These are phyloP conservation scores for Hesperia comma DNA, from an alignment of 2,888 invertebrate species.

Conservation along the genomic window DNA sequence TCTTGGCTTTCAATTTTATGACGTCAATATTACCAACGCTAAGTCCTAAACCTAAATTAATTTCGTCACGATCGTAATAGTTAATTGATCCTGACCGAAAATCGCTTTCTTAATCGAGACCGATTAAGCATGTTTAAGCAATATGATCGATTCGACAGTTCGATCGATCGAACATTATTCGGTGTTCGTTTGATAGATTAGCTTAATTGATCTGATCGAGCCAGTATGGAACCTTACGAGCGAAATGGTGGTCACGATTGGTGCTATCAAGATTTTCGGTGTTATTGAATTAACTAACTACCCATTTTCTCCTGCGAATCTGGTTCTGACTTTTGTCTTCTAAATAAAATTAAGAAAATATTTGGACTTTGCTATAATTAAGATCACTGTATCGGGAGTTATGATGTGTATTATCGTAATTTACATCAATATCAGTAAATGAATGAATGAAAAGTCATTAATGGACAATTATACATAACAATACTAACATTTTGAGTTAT, in stretches of 20 bases:
- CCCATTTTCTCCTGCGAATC: constrained; percentile 26
- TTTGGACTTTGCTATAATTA: too few species aligned
- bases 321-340: constrained; percentile 21
- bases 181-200: constrained; percentile 35
- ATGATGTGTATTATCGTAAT: too few species aligned
- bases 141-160: constrained; percentile 33
- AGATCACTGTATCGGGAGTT: too few species aligned
- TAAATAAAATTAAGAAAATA: constrained; percentile 8
- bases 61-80: constrained; percentile 7
- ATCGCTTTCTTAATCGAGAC: constrained; percentile 28
- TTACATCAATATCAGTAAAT: too few species aligned
- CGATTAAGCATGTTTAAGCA: constrained; percentile 34
- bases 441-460: too few species aligned
- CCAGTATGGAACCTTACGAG: constrained; percentile 8
- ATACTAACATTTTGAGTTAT: too few species aligned
- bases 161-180: constrained; percentile 17
- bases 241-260: constrained; percentile 32
- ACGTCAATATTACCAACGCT: neutral
- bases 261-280: constrained; percentile 31
- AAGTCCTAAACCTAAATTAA: constrained; percentile 2
- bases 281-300: constrained; percentile 30
- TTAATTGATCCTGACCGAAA: constrained; percentile 28
- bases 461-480: too few species aligned
- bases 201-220: constrained; percentile 34
- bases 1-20: constrained; percentile 12